A percentile compares a stretch with the other conserved stretches of the same genome.
These are phyloP conservation scores for Macrotrachela quadricornifera DNA, from an alignment of 1,140 invertebrate genomes.

Conservation along the genomic window DNA sequence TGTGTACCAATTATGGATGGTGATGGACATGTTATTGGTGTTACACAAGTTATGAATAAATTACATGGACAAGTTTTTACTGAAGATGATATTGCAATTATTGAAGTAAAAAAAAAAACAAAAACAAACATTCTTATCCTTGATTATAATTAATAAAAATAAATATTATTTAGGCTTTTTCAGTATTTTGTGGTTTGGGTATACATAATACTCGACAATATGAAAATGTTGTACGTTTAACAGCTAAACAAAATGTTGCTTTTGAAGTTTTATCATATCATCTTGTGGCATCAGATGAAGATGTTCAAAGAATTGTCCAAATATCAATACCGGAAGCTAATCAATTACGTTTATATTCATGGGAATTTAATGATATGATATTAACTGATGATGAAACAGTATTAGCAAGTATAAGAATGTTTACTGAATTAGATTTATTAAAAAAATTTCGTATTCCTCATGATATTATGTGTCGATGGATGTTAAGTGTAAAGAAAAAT, in stretches of 20 bases:
- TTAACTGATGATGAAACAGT: constrained; percentile 73
- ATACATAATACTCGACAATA: constrained; percentile 95
- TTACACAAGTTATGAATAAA: too few relatives aligned
- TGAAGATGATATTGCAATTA: constrained; percentile 17
- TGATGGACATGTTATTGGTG: too few relatives aligned
- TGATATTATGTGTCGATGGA: constrained; percentile 71
- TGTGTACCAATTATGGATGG: constrained; percentile 27
- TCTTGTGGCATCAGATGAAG: constrained; percentile 65
- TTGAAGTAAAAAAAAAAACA: too few relatives aligned
- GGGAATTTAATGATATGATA: constrained; percentile 8
- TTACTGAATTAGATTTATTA: constrained; percentile 66
- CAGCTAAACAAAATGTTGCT: constrained; percentile 85
- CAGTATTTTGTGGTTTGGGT: constrained; percentile 81
- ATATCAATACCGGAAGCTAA: constrained; percentile 21
- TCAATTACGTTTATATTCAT: constrained; percentile 1
- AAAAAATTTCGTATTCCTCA: constrained; percentile 78
- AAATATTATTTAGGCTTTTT: constrained; percentile 65
- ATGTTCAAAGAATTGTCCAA: constrained; percentile 46
- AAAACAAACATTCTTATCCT: too few relatives aligned
- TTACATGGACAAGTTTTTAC: constrained; percentile 17
- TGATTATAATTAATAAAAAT: background rate
- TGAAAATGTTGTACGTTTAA: constrained; percentile 48
- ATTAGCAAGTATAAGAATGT: constrained; percentile 70
- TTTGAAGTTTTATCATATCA: constrained; percentile 85
- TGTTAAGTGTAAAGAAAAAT: constrained; percentile 84